Evolutionary conservation across 2,888 invertebrate genomes (phyloP).

Genomic region (Caenorhabditis zanzibari): DNA sequence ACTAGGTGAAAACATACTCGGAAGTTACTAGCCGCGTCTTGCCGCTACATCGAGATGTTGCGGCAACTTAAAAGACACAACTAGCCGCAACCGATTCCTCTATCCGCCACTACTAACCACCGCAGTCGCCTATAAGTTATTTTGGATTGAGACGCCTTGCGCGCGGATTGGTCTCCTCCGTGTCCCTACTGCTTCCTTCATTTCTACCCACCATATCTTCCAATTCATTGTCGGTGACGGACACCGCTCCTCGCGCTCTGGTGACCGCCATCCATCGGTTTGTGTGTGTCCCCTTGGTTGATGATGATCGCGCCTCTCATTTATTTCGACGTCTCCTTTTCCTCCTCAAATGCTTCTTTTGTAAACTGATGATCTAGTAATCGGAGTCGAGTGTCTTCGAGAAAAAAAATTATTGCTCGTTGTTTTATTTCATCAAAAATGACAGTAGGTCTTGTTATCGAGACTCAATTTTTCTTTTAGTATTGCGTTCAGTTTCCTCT

Average conservation of each 20-base stretch:
- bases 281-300: slow-evolving; percentile 1
- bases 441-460: slow-evolving; percentile 15
- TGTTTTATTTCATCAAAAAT: slow-evolving; percentile 20
- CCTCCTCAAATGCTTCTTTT: slow-evolving; percentile 5
- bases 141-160: slow-evolving; percentile 40
- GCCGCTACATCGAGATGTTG: too few species aligned
- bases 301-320: slow-evolving; percentile 46
- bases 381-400: slow-evolving; percentile 11
- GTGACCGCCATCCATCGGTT: slow-evolving; percentile 56
- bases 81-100: slow-evolving; percentile 39
- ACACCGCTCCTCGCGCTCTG: slow-evolving; percentile 49
- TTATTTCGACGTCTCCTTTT: slow-evolving; percentile 31
- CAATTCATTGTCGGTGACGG: slow-evolving; percentile 40
- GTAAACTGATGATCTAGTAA: slow-evolving; percentile 41
- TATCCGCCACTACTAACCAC: slow-evolving; percentile 22
- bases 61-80: slow-evolving; percentile 49
- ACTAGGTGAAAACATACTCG: neutral
- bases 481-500: slow-evolving; percentile 25
- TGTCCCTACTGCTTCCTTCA: slow-evolving; percentile 12
- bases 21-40: too few species aligned
- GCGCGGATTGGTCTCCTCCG: slow-evolving; percentile 16
- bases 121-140: slow-evolving; percentile 44
- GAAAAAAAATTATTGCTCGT: neutral
- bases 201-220: slow-evolving; percentile 28
- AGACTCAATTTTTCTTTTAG: slow-evolving; percentile 28